Base-by-base conservation (phyloP, 1,140 invertebrate species). In the Drosophila elegans region DNA sequence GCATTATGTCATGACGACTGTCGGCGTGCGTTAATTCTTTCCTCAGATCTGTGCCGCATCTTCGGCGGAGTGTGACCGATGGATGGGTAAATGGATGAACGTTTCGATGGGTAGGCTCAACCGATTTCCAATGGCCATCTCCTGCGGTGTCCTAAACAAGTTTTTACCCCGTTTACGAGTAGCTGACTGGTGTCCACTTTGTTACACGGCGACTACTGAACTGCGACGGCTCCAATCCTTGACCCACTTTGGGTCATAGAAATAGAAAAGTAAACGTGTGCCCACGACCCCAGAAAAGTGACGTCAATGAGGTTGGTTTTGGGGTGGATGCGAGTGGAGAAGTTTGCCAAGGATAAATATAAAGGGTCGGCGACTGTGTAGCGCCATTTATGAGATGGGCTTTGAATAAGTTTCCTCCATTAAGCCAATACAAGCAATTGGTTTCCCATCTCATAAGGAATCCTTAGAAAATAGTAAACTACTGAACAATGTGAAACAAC, bases 31-130 rank as follows among this genome's bases (percentile, higher is more conserved):
- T 72, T 55, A 57, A 42, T 68, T 56, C 34, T 56, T 27, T 48
- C 29, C 49, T 82, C 49, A 72, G 86, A 85, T 89, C 78, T 86
- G 25, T 73, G 80, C 84, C 84, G 69, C 69, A 49, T 68, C 29
- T 45, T 52, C 39, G 36, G 27, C 39, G 41, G 25, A 71, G 38
- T 61, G 44, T 55, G 59, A 49, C 56, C 34, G 42, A 32, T 16
- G 36, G 11, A 25, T 41, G 68, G 11, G 13, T 16, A 29, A 3
- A 25, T 41, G 68, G 11, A 21, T 16, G 38, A 2, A 12, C 21
- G 52, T 16, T 13, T 13, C 16, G 7, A 13, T 36, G 67, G 67
- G n/a, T 27, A 11, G 34, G 41, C 27, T 27, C 13, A 39, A 13
- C 21, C 16, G 53, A 44, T 46, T 29, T n/a, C 53, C 38, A 10